These are phyloP conservation scores for Lerista edwardsae DNA, from an alignment of 2,797 vertebrate species.

Conservation along the genomic window DNA sequence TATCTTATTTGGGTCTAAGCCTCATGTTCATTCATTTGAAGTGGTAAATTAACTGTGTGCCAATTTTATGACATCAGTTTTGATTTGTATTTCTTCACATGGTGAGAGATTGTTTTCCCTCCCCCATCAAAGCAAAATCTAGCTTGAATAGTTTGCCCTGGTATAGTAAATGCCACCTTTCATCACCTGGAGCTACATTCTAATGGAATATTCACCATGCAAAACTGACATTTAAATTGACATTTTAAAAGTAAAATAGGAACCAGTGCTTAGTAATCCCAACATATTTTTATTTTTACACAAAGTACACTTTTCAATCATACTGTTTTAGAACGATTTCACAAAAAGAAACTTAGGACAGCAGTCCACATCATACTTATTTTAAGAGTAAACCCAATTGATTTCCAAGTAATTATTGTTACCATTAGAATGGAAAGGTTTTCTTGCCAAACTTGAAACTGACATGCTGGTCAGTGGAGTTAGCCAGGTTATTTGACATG, in stretches of 20 bases:
- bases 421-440: background rate
- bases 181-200: conserved; percentile 24
- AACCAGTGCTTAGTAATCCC: conserved; percentile 11
- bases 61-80: background rate
- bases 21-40: background rate
- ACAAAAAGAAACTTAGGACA: background rate
- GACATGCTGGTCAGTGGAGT: background rate
- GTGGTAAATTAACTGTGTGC: background rate
- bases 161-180: conserved; percentile 31
- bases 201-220: conserved; percentile 18
- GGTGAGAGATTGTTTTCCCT: background rate
- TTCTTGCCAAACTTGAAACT: background rate
- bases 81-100: background rate
- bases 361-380: background rate
- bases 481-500: background rate
- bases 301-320: background rate
- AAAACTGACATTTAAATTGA: conserved; percentile 41
- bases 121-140: background rate
- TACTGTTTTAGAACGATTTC: conserved; percentile 1
- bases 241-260: conserved; percentile 28
- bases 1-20: background rate
- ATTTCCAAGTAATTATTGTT: background rate
- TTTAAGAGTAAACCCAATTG: background rate
- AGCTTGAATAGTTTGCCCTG: conserved; percentile 13
- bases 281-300: conserved; percentile 3